Evolutionary conservation across 2,113 vertebrate genomes (phyloP).

Genomic region (Gobiocypris rarus): DNA sequence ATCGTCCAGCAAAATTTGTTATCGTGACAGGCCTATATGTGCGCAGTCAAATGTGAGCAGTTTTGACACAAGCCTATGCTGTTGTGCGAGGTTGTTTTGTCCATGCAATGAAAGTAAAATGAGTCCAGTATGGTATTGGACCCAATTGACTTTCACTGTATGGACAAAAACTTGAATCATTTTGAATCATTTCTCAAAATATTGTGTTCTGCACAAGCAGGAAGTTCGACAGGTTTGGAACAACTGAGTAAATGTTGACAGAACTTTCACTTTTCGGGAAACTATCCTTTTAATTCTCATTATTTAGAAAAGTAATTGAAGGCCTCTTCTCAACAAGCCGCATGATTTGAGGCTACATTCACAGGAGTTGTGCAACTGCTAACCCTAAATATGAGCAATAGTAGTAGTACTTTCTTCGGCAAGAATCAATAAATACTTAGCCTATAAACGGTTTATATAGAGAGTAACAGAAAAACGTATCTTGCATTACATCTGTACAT

Average conservation of each 20-base stretch:
- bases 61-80: background rate
- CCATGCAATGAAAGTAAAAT: background rate
- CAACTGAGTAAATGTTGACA: too few species aligned
- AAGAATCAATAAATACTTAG: conserved; percentile 10
- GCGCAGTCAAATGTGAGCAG: conserved; percentile 3
- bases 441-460: background rate
- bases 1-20: too few species aligned
- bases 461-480: background rate
- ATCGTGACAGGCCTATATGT: too few species aligned
- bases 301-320: background rate
- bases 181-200: background rate
- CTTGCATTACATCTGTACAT: conserved; percentile 36
- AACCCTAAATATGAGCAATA: background rate
- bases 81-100: background rate
- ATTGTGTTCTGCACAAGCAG: background rate
- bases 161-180: background rate
- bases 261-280: background rate
- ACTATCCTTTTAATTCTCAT: background rate
- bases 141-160: background rate
- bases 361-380: background rate
- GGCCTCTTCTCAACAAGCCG: background rate
- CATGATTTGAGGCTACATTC: background rate
- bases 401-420: background rate
- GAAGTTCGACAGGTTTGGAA: background rate
- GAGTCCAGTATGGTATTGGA: background rate